Evolutionary conservation across 2,797 vertebrate species (phyloP).

Genomic region (Ceryle rudis): DNA sequence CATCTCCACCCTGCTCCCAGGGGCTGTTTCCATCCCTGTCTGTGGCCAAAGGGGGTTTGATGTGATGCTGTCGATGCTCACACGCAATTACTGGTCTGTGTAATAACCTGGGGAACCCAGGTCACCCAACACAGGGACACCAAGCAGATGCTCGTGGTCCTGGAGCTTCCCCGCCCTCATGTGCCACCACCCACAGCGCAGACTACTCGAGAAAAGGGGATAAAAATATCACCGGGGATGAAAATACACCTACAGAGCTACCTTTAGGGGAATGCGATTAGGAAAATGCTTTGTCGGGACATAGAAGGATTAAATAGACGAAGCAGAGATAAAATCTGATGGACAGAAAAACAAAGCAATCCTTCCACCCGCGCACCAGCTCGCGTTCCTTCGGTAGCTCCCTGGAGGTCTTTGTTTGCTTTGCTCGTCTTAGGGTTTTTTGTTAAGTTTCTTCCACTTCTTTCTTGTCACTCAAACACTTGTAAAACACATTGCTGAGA

Average conservation of each 20-base stretch:
- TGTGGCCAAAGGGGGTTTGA: accelerated
- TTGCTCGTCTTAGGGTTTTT: background rate
- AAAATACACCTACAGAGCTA: background rate
- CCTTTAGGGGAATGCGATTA: accelerated
- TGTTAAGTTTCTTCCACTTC: background rate
- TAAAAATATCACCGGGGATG: background rate
- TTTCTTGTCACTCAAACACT: background rate
- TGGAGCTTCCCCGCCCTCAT: background rate
- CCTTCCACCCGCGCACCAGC: accelerated
- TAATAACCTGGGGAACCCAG: accelerated
- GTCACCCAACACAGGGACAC: accelerated
- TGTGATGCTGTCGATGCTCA: accelerated
- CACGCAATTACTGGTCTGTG: accelerated
- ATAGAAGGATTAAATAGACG: background rate
- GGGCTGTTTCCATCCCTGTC: background rate
- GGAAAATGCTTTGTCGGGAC: background rate
- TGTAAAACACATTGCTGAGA: background rate
- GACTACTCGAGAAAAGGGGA: background rate
- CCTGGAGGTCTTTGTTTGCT: background rate
- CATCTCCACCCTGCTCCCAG: background rate
- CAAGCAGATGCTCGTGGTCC: accelerated
- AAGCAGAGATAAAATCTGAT: background rate
- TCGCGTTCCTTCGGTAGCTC: background rate
- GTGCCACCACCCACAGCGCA: accelerated
- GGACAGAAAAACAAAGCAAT: background rate